A percentile compares a stretch with the other conserved stretches of the same genome.
Evolutionary conservation across 1,140 invertebrate species (phyloP).

Genomic region (Helicoverpa zea): DNA sequence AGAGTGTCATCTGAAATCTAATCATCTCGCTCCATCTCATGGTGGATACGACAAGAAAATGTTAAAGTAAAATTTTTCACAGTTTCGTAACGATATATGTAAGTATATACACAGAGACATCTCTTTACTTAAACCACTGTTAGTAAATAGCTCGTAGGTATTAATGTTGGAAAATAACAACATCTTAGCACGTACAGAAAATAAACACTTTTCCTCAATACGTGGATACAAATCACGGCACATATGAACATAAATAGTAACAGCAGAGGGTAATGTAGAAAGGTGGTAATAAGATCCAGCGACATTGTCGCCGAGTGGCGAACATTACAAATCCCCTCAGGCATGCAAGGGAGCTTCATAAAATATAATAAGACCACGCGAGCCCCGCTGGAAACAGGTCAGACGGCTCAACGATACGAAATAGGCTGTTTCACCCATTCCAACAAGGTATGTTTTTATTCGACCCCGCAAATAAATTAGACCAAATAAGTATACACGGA

Average conservation of each 20-base stretch:
- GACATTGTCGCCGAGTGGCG: conserved; percentile 64
- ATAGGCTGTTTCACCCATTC: conserved; percentile 26
- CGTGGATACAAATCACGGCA: conserved; percentile 41
- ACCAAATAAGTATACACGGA: conserved; percentile 7
- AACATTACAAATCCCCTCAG: conserved; percentile 71
- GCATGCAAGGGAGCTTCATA: conserved; percentile 74
- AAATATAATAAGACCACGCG: conserved; percentile 80
- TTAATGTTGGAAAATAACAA: neutral
- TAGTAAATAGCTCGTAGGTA: neutral
- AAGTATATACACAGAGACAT: too few relatives aligned
- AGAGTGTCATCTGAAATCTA: too few relatives aligned
- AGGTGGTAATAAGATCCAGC: conserved; percentile 75
- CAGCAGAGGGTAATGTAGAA: conserved; percentile 59
- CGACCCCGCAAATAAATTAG: conserved; percentile 23
- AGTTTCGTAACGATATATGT: too few relatives aligned
- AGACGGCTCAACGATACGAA: conserved; percentile 49
- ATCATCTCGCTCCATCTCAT: too few relatives aligned
- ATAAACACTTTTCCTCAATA: conserved; percentile 18
- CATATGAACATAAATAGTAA: conserved; percentile 61
- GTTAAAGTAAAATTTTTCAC: too few relatives aligned
- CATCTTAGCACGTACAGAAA: neutral
- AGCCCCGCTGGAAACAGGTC: conserved; percentile 70
- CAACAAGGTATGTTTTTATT: conserved; percentile 29
- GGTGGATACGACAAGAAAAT: too few relatives aligned
- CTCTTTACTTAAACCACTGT: neutral